phyloP scores from a whole-genome alignment of 2,797 vertebrate genomes.

The Chelonia mydas region DNA sequence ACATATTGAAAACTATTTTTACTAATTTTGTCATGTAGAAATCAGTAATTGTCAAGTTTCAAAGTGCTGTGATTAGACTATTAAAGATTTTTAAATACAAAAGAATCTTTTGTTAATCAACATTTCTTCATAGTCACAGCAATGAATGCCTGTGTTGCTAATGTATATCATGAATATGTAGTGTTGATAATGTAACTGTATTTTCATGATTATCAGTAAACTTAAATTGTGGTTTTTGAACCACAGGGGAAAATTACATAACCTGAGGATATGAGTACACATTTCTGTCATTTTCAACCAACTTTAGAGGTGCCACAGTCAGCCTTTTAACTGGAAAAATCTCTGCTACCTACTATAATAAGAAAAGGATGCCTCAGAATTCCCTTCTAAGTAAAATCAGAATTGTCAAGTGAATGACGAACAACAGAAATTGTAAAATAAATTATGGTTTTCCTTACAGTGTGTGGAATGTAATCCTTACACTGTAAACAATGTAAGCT shows the following conservation, averaged over 20 bases:
- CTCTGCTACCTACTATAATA: background rate
- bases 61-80: background rate
- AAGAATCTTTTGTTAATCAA: background rate
- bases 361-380: slow-evolving; percentile 1
- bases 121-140: background rate
- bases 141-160: background rate
- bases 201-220: background rate
- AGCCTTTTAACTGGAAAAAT: slow-evolving; percentile 16
- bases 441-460: slow-evolving; percentile 19
- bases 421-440: slow-evolving; percentile 59
- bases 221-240: background rate
- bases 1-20: background rate
- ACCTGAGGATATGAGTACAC: background rate
- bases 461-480: background rate
- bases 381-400: slow-evolving; percentile 20
- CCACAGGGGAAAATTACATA: background rate
- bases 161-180: background rate
- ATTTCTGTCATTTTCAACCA: background rate
- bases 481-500: slow-evolving; percentile 62
- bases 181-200: background rate
- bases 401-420: background rate
- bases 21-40: too few species aligned
- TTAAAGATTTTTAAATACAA: background rate
- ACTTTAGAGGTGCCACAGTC: background rate
- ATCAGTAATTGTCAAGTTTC: background rate